phyloP scores from a whole-genome alignment of 2,888 invertebrate genomes.

The Synergus laeviventris region DNA sequence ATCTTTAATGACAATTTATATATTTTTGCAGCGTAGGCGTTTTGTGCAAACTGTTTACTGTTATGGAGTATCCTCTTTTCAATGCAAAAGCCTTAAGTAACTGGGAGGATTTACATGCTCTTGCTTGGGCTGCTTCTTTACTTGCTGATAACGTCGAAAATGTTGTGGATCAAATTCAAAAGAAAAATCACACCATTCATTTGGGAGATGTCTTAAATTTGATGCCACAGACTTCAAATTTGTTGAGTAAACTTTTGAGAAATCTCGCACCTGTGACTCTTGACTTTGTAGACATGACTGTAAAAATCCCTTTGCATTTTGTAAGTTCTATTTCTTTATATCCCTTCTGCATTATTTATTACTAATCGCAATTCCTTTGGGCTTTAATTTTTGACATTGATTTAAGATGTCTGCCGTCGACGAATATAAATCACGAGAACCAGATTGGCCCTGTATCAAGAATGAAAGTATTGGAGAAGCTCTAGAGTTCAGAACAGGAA shows the following conservation, averaged over 20 bases:
- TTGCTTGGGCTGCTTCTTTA: conserved; percentile 63
- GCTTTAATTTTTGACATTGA: background rate
- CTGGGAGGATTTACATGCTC: conserved; percentile 63
- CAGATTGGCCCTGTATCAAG: conserved; percentile 78
- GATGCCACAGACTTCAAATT: conserved; percentile 65
- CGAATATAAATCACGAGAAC: conserved; percentile 73
- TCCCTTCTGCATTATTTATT: background rate
- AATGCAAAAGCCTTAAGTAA: conserved; percentile 55
- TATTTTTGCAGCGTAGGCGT: conserved; percentile 69
- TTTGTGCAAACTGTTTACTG: conserved; percentile 65
- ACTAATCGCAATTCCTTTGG: background rate
- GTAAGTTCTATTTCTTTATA: conserved; percentile 51
- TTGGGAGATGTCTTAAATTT: conserved; percentile 56
- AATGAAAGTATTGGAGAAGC: conserved; percentile 72
- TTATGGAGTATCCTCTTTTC: conserved; percentile 67
- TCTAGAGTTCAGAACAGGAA: conserved; percentile 67
- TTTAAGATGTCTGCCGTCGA: conserved; percentile 73
- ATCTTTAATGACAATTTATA: conserved; percentile 7
- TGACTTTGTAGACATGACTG: conserved; percentile 62
- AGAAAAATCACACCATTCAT: conserved; percentile 54
- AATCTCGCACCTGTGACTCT: conserved; percentile 64
- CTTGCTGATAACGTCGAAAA: conserved; percentile 63
- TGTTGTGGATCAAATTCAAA: conserved; percentile 62
- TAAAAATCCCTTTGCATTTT: conserved; percentile 59
- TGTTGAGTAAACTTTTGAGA: conserved; percentile 59